Base-by-base conservation (phyloP, 2,888 invertebrate genomes). In the Morpho helenor region DNA sequence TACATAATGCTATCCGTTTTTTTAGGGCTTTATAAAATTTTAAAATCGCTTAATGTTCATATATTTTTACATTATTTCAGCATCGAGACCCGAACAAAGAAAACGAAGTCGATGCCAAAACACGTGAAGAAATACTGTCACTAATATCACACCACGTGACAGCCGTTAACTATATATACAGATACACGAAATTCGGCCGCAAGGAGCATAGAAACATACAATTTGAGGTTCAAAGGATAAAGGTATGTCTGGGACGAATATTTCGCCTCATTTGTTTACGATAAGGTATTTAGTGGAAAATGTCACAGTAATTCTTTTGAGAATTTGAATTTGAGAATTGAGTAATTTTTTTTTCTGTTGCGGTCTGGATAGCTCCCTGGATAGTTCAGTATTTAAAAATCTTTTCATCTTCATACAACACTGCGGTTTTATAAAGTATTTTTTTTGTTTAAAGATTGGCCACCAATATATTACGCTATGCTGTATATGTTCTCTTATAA, bases 71-170 rank as follows among this genome's bases (percentile, higher is more conserved):
- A 52, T 16, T 8, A 63, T 87, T 83, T 7, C 84, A 96, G 96
- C 95, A 96, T 75, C 86, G 91, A 55, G 96, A 96, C 82, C 92
- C 93, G 4, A 91, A 91, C 60, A 94, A 94, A 74, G 93, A 92
- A 77, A 84, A 79, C 60, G 94, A 95, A 77, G 93, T 94, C 45
- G 95, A 95, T 73, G 96, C 95, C 85, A 98, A 98, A 87, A 98
- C 98, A 2, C 93, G 97, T 62, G 99, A 99, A 82, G 99, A 99
- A 91, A 99, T 99, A 75, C 93, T 98, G 64, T 98, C 98, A 0
- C 92, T 99, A 72, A 99, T 99, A 84, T 98, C 98, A 59, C 98
- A 98, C 86, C 99, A 99, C 87, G 98, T 99, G 72, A 98, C 98
- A 71, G 98, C 98, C 68, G 98, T 99, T 79, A 99, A 98, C 92